Base-by-base conservation (phyloP, 1,140 invertebrate genomes). In the Pantala flavescens region DNA sequence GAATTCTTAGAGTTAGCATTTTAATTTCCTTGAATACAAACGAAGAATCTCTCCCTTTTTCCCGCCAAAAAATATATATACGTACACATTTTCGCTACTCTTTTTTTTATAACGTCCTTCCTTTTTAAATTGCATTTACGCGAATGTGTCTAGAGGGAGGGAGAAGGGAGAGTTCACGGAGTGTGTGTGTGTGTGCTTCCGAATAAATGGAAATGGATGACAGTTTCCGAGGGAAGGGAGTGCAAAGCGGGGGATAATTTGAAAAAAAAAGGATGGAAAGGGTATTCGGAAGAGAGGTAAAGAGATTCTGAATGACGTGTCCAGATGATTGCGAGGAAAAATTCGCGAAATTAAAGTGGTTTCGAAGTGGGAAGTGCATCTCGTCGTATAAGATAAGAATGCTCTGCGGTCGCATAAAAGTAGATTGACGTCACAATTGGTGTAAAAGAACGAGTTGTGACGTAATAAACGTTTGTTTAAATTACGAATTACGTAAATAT, bases 151-250 rank as follows among this genome's bases (percentile, higher is more conserved):
- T 63, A 16, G n/a, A 1, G 49, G 16, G 43, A 49, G 43, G 43
- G 49, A 63, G 49, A 12, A 63, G 49, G 3, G 49, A 5, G 49
- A 63, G 49, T 63, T 63, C 49, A 63, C 49, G 49, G 3, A 7
- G 49, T 3, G 49, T 7, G 49, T 63, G 49, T 12, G 3, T 63
- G n/a, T 7, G 49, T 63, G 49, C 49, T 63, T 16, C 49, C 12
- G 49, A 63, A 63, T 63, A 63, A 63, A 63, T 63, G 49, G 12
- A 12, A 63, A 63, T 63, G 49, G 49, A 63, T 63, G 49, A 63
- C 49, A 63, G 49, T 63, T 63, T 63, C 12, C 12, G 49, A 63
- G 49, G 49, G 12, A 3, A 12, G 49, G 49, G 49, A 63, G 3
- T 63, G 49, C 49, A 63, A n/a, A 63, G 49, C 3, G 49, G 12